Base-by-base conservation (phyloP, 2,888 invertebrate species). In the Drosophila dives region DNA sequence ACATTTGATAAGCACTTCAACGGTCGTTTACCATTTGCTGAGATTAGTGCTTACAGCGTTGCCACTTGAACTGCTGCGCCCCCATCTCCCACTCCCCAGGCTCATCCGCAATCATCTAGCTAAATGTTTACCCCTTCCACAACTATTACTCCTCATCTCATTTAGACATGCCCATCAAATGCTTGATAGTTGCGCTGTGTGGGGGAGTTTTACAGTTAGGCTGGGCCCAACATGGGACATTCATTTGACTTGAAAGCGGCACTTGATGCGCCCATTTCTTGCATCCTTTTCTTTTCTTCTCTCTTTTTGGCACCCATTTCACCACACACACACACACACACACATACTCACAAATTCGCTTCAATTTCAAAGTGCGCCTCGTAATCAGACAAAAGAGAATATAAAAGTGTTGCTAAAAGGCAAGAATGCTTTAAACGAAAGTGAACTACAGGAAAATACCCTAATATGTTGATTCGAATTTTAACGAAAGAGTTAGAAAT, bases 1-100 rank as follows among this genome's bases (percentile, higher is more conserved):
- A 77, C 84, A 81, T 75, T 86, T 86, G 76, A 76, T 79, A 79
- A 75, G 80, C 75, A 79, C 79, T 79, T 53, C 62, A 80, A 53
- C 64, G 70, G 73, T 74, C 76, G 71, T 73, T 80, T 71, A 64
- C 64, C 73, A 66, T 50, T 50, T 60, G 77, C 80, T 64, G 80
- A 77, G 80, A 80, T 80, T 80, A 73, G 59, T 48, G 45, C 42
- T 20, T 29, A 49, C 2, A 50, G 40, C 69, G n/a, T 64, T 54
- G 49, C 50, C 62, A 67, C 72, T 79, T 75, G 72, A 78, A 69
- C 64, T 64, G 20, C 29, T 29, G 29, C 29, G 29, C 29, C 6
- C 29, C 29, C 29, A 29, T 29, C 36, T 2, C 17, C 53, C 23
- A 53, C 23, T 38, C 38, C 20, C 26, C 23, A 26, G 11, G 1